Evolutionary conservation across 2,888 invertebrate genomes (phyloP), one percentile per base, ranked within the genome.

Genomic region (Trichogramma dendrolimi): DNA sequence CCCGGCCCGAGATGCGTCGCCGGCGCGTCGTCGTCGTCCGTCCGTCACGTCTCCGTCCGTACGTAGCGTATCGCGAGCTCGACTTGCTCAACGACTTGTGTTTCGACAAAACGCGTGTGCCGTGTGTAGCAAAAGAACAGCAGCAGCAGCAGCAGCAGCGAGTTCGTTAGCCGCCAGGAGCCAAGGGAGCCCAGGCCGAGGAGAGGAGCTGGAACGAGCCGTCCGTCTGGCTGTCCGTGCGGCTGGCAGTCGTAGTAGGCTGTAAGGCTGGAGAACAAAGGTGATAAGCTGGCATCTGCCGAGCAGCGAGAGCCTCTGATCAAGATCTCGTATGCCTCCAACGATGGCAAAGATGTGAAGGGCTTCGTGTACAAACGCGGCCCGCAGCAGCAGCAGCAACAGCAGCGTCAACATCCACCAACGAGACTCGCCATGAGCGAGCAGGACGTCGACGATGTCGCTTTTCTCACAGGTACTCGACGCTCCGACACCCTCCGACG

Each of bases 371-470:
- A 77, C 72, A 75, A 75, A 67, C 72, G 77, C 70, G 70, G 72
- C 62, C 71, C 71, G 64, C 55, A 42, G 46, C 14, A 14, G 39
- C 4, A 50, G 55, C 50, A 5, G 27, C 49, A 38, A 8, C 50
- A 70, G 72, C 27, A 27, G 27, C 27, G 27, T 27, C 27, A 27
- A 27, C 73, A 73, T 67, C 73, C 72, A 63, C 75, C 74, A 58
- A 76, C 73, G 72, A 75, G 73, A 67, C 76, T 79, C 75, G 75
- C 74, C 67, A 90, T 93, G 92, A 92, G 91, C 81, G 93, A 94
- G 78, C 92, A 91, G 80, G 94, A 94, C 83, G 86, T 94, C 77
- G 94, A 94, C 79, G 94, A 94, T 83, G 92, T 93, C 75, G 93
- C 94, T 67, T 94, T 94, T 83, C 83, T 94, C 80, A 93, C 93